Evolutionary conservation across 2,888 invertebrate species (phyloP).

Genomic region (Cosmorhoe ocellata): DNA sequence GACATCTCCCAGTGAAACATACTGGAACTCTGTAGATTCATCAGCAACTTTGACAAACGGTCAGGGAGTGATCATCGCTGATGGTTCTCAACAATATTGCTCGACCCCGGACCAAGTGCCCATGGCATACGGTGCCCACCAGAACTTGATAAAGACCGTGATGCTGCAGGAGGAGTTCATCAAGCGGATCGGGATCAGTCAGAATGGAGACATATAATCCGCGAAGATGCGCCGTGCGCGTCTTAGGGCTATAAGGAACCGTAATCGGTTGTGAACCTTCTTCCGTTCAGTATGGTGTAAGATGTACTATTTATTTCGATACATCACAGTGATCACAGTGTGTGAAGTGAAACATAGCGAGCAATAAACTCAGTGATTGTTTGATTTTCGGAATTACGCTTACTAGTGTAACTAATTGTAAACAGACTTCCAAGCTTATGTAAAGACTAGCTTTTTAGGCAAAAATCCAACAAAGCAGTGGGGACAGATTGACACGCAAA

Average conservation of each 20-base stretch:
- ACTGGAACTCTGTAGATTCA: conserved; percentile 93
- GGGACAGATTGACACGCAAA: too few species aligned
- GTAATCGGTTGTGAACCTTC: conserved; percentile 79
- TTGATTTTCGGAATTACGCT: conserved; percentile 63
- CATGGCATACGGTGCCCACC: conserved; percentile 67
- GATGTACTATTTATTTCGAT: conserved; percentile 77
- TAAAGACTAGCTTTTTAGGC: neutral
- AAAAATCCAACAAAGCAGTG: too few species aligned
- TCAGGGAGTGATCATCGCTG: conserved; percentile 69
- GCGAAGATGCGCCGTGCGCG: conserved; percentile 77
- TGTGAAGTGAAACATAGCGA: conserved; percentile 51
- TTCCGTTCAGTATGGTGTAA: conserved; percentile 77
- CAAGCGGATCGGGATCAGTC: conserved; percentile 79
- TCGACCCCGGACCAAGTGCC: conserved; percentile 65
- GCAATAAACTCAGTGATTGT: conserved; percentile 56
- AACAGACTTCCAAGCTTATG: conserved; percentile 35
- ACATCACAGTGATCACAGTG: conserved; percentile 71
- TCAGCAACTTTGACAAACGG: conserved; percentile 81
- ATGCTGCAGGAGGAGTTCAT: conserved; percentile 81
- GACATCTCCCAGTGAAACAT: conserved; percentile 96
- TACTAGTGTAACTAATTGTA: conserved; percentile 60
- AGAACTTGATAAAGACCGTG: conserved; percentile 77
- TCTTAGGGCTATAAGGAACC: conserved; percentile 77
- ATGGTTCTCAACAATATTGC: conserved; percentile 70
- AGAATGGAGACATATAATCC: conserved; percentile 81